Evolutionary conservation across 2,797 vertebrate genomes (phyloP).

Genomic region (Pseudochirops corinnae): DNA sequence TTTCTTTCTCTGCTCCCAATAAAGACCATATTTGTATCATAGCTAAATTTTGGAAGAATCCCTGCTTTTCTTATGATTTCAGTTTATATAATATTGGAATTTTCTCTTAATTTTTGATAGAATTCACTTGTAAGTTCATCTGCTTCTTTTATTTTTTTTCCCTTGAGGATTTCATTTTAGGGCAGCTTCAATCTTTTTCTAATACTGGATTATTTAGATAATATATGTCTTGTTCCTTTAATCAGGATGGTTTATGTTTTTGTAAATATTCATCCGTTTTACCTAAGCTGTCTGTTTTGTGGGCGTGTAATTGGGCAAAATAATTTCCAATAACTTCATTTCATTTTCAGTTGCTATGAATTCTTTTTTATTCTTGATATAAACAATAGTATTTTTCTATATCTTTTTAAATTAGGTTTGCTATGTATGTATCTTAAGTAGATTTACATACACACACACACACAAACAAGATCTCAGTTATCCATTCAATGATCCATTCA

Average conservation of each 20-base stretch:
- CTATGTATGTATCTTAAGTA: neutral
- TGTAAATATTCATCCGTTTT: neutral
- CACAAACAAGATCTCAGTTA: neutral
- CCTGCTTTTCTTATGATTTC: neutral
- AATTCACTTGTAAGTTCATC: neutral
- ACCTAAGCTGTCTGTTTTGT: neutral
- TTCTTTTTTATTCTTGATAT: neutral
- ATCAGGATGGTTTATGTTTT: neutral
- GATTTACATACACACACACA: no score
- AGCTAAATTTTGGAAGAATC: neutral
- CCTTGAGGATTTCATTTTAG: neutral
- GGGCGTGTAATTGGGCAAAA: neutral
- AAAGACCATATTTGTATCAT: neutral
- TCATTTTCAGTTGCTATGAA: neutral
- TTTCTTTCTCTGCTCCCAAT: neutral
- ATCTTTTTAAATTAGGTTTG: neutral
- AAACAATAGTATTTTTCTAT: no score
- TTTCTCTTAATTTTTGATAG: neutral
- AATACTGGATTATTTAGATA: neutral
- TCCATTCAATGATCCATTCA: neutral
- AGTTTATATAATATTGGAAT: neutral
- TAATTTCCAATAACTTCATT: neutral
- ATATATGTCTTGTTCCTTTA: neutral
- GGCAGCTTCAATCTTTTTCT: neutral
- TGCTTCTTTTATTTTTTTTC: neutral